Percentiles rank a stretch among this genome's conserved stretches.
These are phyloP conservation scores for Monarcha castaneiventris DNA, from an alignment of 2,113 vertebrate species.

Conservation along the genomic window DNA sequence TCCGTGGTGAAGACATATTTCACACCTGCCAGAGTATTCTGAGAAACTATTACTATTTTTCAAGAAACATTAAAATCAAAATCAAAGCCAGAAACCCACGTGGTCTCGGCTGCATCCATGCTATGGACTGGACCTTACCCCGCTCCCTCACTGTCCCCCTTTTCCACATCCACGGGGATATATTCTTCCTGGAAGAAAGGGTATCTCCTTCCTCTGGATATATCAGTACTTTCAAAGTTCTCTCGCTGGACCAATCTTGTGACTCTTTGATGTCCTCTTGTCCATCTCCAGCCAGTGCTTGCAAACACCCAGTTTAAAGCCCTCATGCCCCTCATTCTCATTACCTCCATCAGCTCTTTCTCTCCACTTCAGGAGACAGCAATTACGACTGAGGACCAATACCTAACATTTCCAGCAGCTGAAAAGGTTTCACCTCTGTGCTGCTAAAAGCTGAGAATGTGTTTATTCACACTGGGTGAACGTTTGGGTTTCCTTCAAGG, in stretches of 20 bases:
- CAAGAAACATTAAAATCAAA: not conserved
- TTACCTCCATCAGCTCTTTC: not conserved
- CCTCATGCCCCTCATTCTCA: rapidly evolving
- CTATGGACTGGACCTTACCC: not conserved
- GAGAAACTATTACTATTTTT: slow-evolving; percentile 64
- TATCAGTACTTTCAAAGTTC: not conserved
- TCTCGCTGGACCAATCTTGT: rapidly evolving
- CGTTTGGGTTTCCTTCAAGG: not conserved
- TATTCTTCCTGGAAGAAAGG: not conserved
- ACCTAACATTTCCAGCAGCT: not conserved
- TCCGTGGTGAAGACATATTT: not conserved
- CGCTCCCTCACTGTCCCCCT: rapidly evolving
- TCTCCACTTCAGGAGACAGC: not conserved
- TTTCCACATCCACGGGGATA: not conserved
- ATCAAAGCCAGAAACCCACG: not conserved
- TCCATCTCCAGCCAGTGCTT: not conserved
- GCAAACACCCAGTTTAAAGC: not conserved
- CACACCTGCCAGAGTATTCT: not conserved
- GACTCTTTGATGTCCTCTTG: not conserved
- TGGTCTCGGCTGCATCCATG: not conserved
- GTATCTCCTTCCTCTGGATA: not conserved
- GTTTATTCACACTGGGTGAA: not conserved
- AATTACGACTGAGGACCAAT: not conserved
- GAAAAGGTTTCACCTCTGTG: not conserved
- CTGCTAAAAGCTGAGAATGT: not conserved